Percentiles rank a stretch among this genome's conserved stretches.
phyloP scores from a whole-genome alignment of 2,888 invertebrate species.

The Mesorhabditis belari region DNA sequence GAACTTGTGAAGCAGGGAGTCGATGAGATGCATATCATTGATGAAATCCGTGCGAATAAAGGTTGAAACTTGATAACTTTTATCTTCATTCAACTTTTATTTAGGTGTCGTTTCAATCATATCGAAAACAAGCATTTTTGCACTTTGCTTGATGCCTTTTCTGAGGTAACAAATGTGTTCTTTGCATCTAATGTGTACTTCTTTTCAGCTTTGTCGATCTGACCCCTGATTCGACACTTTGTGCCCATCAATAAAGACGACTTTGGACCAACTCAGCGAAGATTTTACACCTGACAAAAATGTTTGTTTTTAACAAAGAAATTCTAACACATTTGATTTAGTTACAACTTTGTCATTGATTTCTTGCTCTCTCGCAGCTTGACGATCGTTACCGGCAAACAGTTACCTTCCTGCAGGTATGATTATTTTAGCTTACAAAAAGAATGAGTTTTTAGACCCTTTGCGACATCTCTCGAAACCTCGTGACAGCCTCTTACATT shows the following conservation, averaged over 20 bases:
- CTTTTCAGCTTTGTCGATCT: neutral
- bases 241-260: neutral
- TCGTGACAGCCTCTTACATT: neutral
- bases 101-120: no score
- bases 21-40: neutral
- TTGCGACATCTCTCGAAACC: neutral
- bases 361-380: neutral
- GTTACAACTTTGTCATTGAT: neutral
- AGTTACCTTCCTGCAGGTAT: neutral
- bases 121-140: no score
- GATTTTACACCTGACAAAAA: neutral
- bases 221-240: neutral
- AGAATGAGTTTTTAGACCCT: neutral
- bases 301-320: no score
- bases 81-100: no score
- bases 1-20: neutral
- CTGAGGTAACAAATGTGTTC: no score
- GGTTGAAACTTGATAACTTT: no score
- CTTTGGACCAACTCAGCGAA: neutral
- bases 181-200: no score
- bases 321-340: neutral
- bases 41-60: neutral
- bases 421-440: neutral
- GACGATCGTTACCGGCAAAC: neutral
- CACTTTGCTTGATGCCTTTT: no score